Base-by-base conservation (phyloP, 2,888 invertebrate species). In the Pachycephus smyrnensis region DNA sequence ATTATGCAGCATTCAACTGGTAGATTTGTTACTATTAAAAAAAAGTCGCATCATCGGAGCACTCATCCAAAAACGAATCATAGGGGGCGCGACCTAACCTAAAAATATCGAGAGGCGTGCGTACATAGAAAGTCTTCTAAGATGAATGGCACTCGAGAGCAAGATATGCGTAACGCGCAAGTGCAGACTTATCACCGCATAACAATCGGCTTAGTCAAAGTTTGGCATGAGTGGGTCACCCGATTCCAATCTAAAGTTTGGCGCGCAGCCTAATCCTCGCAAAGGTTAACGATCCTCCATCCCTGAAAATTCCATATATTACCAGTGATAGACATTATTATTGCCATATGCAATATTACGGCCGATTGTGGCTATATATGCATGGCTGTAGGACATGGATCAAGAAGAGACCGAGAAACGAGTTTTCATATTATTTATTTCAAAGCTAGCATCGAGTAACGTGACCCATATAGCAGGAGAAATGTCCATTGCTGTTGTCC, bases 221-320 rank as follows among this genome's bases (percentile, higher is more conserved):
- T 81, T 80, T 82, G 81, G 77, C 78, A 84, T 82, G 88, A 85
- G 85, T 89, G 86, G 88, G 87, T 89, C 88, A 88, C 88, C 88
- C 89, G 89, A 89, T 89, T 90, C 85, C 89, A 88, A 89, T 88
- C 87, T 85, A 82, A 88, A 88, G 87, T 87, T 89, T 91, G 91
- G 91, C 91, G 81, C 86, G 82, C 76, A 84, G 89, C 91, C 90
- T 85, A 89, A 88, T 85, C 82, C 84, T 86, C 79, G 79, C 83
- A 87, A 89, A 89, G 91, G 91, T 91, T 89, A 91, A 91, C 88
- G 91, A 90, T 91, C 91, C 87, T 86, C 82, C 82, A 77, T 71
- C 71, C 15, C 71, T 71, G 71, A 71, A 71, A 15, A 55, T 55
- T 55, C 55, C 55, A 23, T 55, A 6, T 55, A 55, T 55, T 55